These are phyloP conservation scores for Coreoperca whiteheadi DNA, from an alignment of 2,113 vertebrate species.

Conservation along the genomic window DNA sequence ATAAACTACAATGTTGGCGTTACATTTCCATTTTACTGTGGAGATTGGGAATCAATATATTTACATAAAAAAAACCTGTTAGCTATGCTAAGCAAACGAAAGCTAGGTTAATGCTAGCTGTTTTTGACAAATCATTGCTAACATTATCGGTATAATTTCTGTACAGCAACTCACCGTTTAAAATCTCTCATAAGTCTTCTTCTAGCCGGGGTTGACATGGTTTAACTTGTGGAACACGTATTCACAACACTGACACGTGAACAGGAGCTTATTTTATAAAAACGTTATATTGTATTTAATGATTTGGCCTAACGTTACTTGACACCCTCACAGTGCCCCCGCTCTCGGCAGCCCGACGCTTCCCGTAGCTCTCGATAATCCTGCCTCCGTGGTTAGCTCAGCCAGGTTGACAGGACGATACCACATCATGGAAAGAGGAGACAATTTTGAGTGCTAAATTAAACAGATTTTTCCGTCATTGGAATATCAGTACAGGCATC, in stretches of 20 bases:
- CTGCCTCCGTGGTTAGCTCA: conserved; percentile 31
- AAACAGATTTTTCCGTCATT: rapidly evolving
- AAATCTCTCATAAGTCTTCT: conserved; percentile 97
- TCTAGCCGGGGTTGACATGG: conserved; percentile 96
- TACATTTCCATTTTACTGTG: not conserved
- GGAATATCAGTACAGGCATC: rapidly evolving
- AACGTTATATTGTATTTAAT: conserved; percentile 2
- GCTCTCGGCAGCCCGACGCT: not conserved
- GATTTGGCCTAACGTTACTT: conserved; percentile 6
- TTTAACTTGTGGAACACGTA: conserved; percentile 20
- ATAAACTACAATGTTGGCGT: rapidly evolving
- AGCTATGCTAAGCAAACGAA: conserved; percentile 11
- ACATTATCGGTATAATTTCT: conserved; percentile 24
- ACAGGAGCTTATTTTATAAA: not conserved
- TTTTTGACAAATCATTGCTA: conserved; percentile 55
- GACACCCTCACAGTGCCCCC: conserved; percentile 10
- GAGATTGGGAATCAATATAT: rapidly evolving
- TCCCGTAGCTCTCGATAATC: conserved; percentile 42
- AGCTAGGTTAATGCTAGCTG: conserved; percentile 68
- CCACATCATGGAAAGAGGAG: conserved; percentile 24
- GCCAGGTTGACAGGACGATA: conserved; percentile 64
- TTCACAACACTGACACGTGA: not conserved
- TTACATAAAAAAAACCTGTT: not conserved
- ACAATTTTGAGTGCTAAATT: rapidly evolving
- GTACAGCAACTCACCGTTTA: conserved; percentile 88